Evolutionary conservation across 2,888 invertebrate species (phyloP).

Genomic region (Prionchulus punctatus): DNA sequence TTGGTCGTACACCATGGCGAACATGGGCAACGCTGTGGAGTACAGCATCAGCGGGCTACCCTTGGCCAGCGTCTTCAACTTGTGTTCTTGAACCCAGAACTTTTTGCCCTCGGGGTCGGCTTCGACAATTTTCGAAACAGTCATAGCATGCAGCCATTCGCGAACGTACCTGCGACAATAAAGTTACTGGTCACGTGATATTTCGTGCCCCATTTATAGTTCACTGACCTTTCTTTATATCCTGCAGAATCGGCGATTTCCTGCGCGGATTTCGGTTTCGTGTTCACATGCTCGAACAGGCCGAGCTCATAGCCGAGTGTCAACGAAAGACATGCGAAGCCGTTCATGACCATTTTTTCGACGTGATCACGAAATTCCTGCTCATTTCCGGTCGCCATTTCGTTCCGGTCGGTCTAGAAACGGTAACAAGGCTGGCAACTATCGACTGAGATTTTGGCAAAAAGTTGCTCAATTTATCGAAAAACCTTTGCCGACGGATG

Average conservation of each 20-base stretch:
- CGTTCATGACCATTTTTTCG: too few species aligned
- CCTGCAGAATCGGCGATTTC: neutral
- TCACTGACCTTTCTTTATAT: too few species aligned
- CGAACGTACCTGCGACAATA: neutral
- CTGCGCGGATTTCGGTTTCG: neutral
- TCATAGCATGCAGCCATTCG: constrained; percentile 1
- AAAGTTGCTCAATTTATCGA: too few species aligned
- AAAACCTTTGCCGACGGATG: too few species aligned
- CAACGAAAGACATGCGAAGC: too few species aligned
- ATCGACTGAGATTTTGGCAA: too few species aligned
- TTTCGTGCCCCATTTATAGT: too few species aligned
- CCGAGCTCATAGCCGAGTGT: neutral
- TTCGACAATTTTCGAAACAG: neutral
- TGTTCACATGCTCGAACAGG: neutral
- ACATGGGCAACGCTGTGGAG: neutral
- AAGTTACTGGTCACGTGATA: neutral
- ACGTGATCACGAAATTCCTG: too few species aligned
- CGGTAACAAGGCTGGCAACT: too few species aligned
- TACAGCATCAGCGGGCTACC: neutral
- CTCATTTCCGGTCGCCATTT: too few species aligned
- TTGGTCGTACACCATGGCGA: neutral
- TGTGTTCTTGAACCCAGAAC: neutral
- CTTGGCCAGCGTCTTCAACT: neutral
- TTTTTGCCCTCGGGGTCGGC: neutral
- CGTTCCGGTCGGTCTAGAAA: too few species aligned